phyloP scores from a whole-genome alignment of 1,140 invertebrate genomes.

The Grapholita molesta region DNA sequence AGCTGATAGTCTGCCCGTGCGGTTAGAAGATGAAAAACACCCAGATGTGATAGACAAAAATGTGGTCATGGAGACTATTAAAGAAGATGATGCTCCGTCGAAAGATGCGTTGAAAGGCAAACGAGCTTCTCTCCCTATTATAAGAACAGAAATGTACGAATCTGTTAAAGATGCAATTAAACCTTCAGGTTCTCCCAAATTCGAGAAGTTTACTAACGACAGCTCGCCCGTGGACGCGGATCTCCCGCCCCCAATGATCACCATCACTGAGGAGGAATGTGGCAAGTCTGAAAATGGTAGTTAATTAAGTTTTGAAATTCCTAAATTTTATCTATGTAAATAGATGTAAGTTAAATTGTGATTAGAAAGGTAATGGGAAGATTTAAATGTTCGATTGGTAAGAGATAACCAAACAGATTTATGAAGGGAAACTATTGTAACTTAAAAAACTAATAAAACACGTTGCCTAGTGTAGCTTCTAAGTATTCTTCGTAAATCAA shows the following conservation, averaged over 20 bases:
- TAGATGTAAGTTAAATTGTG: constrained; percentile 46
- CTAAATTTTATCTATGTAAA: constrained; percentile 48
- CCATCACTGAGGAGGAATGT: constrained; percentile 73
- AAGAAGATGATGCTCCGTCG: constrained; percentile 54
- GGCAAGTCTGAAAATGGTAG: constrained; percentile 65
- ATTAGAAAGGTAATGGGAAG: constrained; percentile 16
- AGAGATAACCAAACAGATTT: background rate
- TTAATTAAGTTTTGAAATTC: constrained; percentile 48
- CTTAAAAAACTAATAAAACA: too few species aligned
- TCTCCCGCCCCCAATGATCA: constrained; percentile 69
- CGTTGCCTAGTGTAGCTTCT: background rate
- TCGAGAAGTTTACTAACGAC: constrained; percentile 70
- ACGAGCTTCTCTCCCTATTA: constrained; percentile 63
- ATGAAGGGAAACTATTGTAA: background rate
- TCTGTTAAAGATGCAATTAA: constrained; percentile 64
- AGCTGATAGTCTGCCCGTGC: constrained; percentile 63
- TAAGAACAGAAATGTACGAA: constrained; percentile 67
- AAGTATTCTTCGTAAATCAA: background rate
- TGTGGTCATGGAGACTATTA: constrained; percentile 53
- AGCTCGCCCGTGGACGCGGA: constrained; percentile 57
- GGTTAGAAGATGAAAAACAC: constrained; percentile 50
- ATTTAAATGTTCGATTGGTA: background rate
- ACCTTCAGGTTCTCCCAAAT: constrained; percentile 63
- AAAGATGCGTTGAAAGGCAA: constrained; percentile 59
- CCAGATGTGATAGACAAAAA: constrained; percentile 34